Base-by-base conservation (phyloP, 2,888 invertebrate genomes). In the Craniophora ligustri region DNA sequence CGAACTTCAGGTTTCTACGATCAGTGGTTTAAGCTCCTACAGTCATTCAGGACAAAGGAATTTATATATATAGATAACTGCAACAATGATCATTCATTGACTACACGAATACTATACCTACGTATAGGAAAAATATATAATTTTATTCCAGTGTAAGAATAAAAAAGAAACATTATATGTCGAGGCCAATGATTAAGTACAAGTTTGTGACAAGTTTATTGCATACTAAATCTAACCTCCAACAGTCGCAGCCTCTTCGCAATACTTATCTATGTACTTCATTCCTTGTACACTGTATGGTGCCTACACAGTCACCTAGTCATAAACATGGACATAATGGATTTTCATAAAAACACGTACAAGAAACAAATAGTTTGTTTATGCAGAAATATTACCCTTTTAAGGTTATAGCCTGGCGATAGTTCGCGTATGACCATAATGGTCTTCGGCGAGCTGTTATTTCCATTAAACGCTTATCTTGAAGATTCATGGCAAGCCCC, bases 401-500 rank as follows among this genome's bases (percentile, higher is more conserved):
- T 77, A 79, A 78, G 82, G 82, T 82, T 85, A 83, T 82, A 74
- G 76, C 76, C 72, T 68, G 75, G 75, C 78, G 79, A 84, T 86
- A 84, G 83, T 87, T 87, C 81, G 76, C 78, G 78, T 86, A 85
- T 85, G 85, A 84, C 81, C 85, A 76, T 85, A 82, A 85, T 85
- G 86, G 78, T 82, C 81, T 75, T 72, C 67, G 75, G 71, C 76
- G 82, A 78, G 79, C 82, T 86, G 78, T 84, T 88, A 88, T 88
- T 87, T 85, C 86, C 87, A 89, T 89, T 88, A 89, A 87, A 85
- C 83, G 82, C 80, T 88, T 89, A 89, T 91, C 89, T 88, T 81
- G 69, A 82, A 89, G 88, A 89, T 89, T 89, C 88, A 90, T 89
- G 82, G 83, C 84, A 65, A 71, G 79, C 70, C 76, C 76, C 82